phyloP scores from a whole-genome alignment of 1,140 invertebrate genomes.

The Ips typographus region DNA sequence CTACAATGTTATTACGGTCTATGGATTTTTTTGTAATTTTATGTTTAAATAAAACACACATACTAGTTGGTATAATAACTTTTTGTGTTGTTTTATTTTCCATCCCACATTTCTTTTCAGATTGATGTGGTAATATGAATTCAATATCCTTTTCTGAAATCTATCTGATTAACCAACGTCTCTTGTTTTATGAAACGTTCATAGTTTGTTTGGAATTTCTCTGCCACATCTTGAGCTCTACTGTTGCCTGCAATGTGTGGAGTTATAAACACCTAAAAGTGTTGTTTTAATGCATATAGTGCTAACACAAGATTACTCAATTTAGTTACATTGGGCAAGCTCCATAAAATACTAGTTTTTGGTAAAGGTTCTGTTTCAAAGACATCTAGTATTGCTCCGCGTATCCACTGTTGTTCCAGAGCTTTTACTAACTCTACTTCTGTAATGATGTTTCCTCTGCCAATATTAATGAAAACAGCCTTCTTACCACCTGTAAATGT shows the following conservation, averaged over 20 bases:
- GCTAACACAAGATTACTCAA: slow-evolving; percentile 13
- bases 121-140: neutral
- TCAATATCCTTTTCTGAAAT: slow-evolving; percentile 38
- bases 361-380: slow-evolving; percentile 61
- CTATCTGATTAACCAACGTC: slow-evolving; percentile 30
- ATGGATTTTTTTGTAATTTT: too few relatives aligned
- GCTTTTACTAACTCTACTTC: slow-evolving; percentile 58
- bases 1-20: too few relatives aligned
- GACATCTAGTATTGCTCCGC: slow-evolving; percentile 62
- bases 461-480: slow-evolving; percentile 61
- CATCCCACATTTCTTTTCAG: too few relatives aligned
- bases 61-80: too few relatives aligned
- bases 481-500: slow-evolving; percentile 42
- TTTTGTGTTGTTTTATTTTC: too few relatives aligned
- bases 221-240: slow-evolving; percentile 51
- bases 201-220: slow-evolving; percentile 54
- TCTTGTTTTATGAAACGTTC: slow-evolving; percentile 42
- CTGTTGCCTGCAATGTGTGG: slow-evolving; percentile 59
- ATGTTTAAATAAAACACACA: too few relatives aligned
- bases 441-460: slow-evolving; percentile 58
- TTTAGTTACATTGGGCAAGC: slow-evolving; percentile 50
- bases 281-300: neutral
- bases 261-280: slow-evolving; percentile 56
- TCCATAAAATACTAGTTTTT: slow-evolving; percentile 57
- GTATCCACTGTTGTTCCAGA: slow-evolving; percentile 59